Base-by-base conservation (phyloP, 1,140 invertebrate genomes). In the Steinernema feltiae region DNA sequence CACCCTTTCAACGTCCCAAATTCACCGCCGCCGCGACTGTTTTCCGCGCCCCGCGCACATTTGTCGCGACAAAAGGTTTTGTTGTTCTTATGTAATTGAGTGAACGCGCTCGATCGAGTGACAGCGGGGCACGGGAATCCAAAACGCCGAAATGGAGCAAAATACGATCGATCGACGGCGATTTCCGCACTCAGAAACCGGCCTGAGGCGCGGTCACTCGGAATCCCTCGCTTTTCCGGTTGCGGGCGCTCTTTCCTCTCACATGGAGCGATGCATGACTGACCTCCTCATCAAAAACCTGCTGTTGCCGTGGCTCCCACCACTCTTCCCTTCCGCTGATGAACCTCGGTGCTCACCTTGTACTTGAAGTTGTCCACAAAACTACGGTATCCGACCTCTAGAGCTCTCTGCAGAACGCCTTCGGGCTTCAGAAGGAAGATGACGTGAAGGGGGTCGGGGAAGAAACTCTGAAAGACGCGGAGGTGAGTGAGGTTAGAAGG, bases 341-440 rank as follows among this genome's bases (percentile, higher is more conserved):
- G 35, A 41, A 41, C 35, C 7, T 41, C 18, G 35, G 35, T 41
- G 74, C 91, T 90, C 80, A 96, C 93, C 83, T 92, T 91, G 88
- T 96, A 97, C 87, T 94, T 92, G 86, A 95, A 94, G 87, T 95
- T 94, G 82, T 97, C 94, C 82, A 93, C 93, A 82, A 94, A 93
- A 78, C 95, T 90, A 86, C 95, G 95, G 86, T 93, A 94, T 85
- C 93, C 94, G 69, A 95, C 93, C 90, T 98, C 95, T 17, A 97
- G 91, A 1, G 94, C 94, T 88, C 97, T 93, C 87, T 97, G 94
- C 76, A 97, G 90, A 87, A 97, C 95, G 72, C 94, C 93, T 35
- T 91, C 91, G 30, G 95, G 95, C 74, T 94, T 90, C 21, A 98
- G 88, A 1, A 98, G 92, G 87, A 95, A 96, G 0, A 94, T 93